phyloP scores from a whole-genome alignment of 2,113 vertebrate species.

The Poeciliopsis prolifica region DNA sequence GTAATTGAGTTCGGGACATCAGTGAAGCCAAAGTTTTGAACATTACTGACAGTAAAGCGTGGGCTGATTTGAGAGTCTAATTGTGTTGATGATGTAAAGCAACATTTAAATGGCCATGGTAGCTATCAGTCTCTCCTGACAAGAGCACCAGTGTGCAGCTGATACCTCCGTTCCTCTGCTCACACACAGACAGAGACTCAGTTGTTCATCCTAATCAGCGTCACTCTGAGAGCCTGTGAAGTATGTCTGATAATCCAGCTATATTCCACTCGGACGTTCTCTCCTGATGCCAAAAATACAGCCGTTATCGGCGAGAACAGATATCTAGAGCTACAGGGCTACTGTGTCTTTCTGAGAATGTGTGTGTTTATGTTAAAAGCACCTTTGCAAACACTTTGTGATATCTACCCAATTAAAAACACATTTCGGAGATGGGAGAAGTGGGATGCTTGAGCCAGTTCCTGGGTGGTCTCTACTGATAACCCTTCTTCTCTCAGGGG shows the following conservation, averaged over 20 bases:
- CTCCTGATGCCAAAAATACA: conserved; percentile 67
- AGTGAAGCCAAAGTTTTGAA: conserved; percentile 8
- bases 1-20: not conserved
- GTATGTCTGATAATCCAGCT: conserved; percentile 59
- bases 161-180: conserved; percentile 6
- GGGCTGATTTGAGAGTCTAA: conserved; percentile 30
- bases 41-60: conserved; percentile 10
- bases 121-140: conserved; percentile 57
- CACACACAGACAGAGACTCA: conserved; percentile 42
- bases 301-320: conserved; percentile 51
- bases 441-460: not conserved
- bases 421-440: too few species aligned
- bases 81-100: conserved; percentile 40
- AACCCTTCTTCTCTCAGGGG: not conserved
- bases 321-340: conserved; percentile 12
- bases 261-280: conserved; percentile 60
- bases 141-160: conserved; percentile 29
- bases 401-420: not conserved
- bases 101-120: conserved; percentile 42
- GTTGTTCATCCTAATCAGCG: conserved; percentile 58
- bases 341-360: conserved; percentile 2
- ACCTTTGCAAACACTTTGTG: conserved; percentile 10
- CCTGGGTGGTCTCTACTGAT: conserved; percentile 38
- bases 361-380: not conserved
- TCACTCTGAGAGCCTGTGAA: not conserved